Evolutionary conservation across 2,797 vertebrate genomes (phyloP), one percentile per base, ranked within the genome.

Genomic region (Crypturellus tataupa): DNA sequence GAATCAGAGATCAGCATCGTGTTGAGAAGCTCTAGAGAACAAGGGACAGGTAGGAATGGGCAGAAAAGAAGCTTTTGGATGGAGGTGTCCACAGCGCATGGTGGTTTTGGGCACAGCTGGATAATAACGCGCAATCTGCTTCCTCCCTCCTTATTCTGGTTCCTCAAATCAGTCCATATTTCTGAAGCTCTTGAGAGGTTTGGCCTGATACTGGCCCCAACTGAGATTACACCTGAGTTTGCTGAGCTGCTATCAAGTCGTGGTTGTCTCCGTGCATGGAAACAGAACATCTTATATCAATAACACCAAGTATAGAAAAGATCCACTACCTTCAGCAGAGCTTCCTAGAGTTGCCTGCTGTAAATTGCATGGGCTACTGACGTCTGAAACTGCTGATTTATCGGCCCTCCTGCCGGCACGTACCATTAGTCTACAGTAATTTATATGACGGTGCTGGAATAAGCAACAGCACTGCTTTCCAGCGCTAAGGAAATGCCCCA

Each of bases 11-110:
- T 87, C 86, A 60, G 58, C 51, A 90, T 51, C 67, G 62, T 80
- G 42, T 46, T 82, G 92, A 90, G 89, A 51, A 93, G 72, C 47
- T 60, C 79, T 70, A 25, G 70, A 87, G 80, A 84, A 60, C 70
- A 77, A 64, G 59, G 44, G 8, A 29, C 44, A 1, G 3, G 8
- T 44, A 58, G 71, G 19, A 73, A 12, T 11, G 44, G 44, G 24
- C 47, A 72, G 51, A 87, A 80, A 76, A 79, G 8, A 37, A 78
- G 12, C 42, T 51, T 18, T 11, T 39, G 12, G 35, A 39, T 31
- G 24, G 62, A 65, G 40, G 29, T 65, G 63, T 18, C 37, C 63
- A 21, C 40, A 39, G 29, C 8, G 13, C 21, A 13, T 9, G 21
- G 21, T 37, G 58, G 18, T 25, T 20, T 7, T 12, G 27, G 51